These are phyloP conservation scores for Riptortus pedestris DNA, from an alignment of 1,140 invertebrate species.

Conservation along the genomic window DNA sequence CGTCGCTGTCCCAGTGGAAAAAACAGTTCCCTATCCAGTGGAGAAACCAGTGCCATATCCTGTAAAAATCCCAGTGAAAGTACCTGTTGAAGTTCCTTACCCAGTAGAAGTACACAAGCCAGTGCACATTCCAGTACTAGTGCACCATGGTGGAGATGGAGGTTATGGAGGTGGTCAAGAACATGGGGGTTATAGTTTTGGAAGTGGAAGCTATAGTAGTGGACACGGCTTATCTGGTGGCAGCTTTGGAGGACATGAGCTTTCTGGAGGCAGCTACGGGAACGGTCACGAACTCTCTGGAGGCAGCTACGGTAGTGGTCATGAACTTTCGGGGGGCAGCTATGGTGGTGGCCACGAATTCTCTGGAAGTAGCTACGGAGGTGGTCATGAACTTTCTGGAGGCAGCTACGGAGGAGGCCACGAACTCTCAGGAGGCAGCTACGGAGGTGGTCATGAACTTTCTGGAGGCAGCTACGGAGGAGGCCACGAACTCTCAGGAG, in stretches of 20 bases:
- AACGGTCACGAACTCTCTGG: too few species aligned
- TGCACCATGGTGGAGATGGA: background rate
- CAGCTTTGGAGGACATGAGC: too few species aligned
- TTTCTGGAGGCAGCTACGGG: too few species aligned
- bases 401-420: background rate
- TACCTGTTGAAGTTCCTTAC: slow-evolving; percentile 65
- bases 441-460: background rate
- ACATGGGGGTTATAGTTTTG: background rate
- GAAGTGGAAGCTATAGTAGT: too few species aligned
- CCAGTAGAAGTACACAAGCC: slow-evolving; percentile 43
- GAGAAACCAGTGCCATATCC: slow-evolving; percentile 68
- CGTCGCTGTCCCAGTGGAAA: slow-evolving; percentile 45
- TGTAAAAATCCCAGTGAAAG: slow-evolving; percentile 67
- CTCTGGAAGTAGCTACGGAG: background rate
- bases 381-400: background rate
- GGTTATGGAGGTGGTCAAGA: background rate
- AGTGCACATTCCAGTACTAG: slow-evolving; percentile 19
- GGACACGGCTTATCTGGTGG: too few species aligned
- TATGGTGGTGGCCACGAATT: background rate
- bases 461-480: background rate
- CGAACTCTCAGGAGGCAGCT: background rate
- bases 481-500: background rate
- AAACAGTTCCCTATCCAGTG: slow-evolving; percentile 56
- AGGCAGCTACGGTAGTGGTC: too few species aligned
- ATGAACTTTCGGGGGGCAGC: too few species aligned